phyloP scores from a whole-genome alignment of 37 sponge, comb jelly and placozoan genomes.

The Chondrilla cf. caribensis region DNA sequence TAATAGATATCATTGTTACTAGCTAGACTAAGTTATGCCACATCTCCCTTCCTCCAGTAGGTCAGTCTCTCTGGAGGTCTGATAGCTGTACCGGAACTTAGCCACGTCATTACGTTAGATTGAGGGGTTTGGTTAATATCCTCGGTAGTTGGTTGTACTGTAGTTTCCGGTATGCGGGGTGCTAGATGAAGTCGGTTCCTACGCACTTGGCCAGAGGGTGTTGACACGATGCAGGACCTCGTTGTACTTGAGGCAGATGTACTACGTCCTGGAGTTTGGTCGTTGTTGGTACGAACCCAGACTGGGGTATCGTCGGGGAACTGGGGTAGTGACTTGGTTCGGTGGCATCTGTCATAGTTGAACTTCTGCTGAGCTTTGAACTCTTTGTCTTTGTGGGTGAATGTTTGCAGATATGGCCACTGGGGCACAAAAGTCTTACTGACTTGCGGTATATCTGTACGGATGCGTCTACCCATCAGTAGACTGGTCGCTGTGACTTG shows the following conservation, averaged over 20 bases:
- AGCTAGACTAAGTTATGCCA: too few relatives aligned
- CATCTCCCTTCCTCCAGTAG: too few relatives aligned
- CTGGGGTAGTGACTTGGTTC: neutral
- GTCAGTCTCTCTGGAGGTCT: too few relatives aligned
- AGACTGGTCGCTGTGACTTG: constrained; percentile 40
- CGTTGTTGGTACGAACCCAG: constrained; percentile 20
- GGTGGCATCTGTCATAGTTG: constrained; percentile 39
- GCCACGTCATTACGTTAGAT: too few relatives aligned
- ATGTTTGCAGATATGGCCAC: constrained; percentile 39
- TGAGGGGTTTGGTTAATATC: too few relatives aligned
- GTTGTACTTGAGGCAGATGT: too few relatives aligned
- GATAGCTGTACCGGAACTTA: too few relatives aligned
- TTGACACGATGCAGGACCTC: constrained; percentile 26
- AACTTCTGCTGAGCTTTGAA: constrained; percentile 31
- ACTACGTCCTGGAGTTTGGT: too few relatives aligned
- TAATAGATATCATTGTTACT: too few relatives aligned
- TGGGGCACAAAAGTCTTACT: constrained; percentile 23
- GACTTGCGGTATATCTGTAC: constrained; percentile 42
- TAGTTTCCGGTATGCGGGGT: too few relatives aligned
- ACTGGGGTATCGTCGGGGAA: constrained; percentile 37
- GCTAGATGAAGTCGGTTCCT: constrained; percentile 15
- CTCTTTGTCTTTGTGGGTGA: neutral
- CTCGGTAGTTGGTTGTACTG: too few relatives aligned
- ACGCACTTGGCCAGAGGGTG: constrained; percentile 26
- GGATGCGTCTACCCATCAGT: constrained; percentile 33